Conservation (phyloP, 1,140 invertebrate genomes). For the Hestina assimilis region DNA sequence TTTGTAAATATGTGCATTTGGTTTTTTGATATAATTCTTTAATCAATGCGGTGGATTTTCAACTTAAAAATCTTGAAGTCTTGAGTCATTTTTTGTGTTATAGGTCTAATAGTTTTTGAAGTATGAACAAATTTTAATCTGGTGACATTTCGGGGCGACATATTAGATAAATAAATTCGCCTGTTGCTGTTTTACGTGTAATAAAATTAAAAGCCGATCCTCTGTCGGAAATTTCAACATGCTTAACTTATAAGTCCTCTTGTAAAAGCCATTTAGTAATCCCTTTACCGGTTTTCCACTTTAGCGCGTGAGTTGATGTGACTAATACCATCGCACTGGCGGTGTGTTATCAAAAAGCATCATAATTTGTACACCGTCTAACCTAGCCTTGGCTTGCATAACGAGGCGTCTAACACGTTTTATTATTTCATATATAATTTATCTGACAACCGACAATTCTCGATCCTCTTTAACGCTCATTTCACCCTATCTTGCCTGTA, state of each 20-base stretch:
- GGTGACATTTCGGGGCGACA: too few species aligned
- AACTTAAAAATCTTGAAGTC: too few species aligned
- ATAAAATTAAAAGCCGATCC: not conserved
- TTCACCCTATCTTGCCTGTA: constrained; percentile 58
- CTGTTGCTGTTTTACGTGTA: too few species aligned
- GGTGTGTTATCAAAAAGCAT: constrained; percentile 8
- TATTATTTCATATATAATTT: constrained; percentile 49
- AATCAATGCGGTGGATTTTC: too few species aligned
- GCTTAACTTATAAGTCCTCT: not conserved
- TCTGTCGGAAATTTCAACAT: not conserved
- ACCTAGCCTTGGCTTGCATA: constrained; percentile 36
- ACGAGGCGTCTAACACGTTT: constrained; percentile 53
- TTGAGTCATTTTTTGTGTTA: too few species aligned
- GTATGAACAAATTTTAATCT: too few species aligned
- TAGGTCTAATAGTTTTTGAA: too few species aligned
- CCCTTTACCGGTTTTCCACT: constrained; percentile 10
- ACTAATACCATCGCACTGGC: constrained; percentile 15
- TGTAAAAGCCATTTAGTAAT: constrained; percentile 10
- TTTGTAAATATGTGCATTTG: too few species aligned
- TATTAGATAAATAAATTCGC: too few species aligned
- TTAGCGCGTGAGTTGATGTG: not conserved
- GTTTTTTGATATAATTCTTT: too few species aligned
- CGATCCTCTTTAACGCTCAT: constrained; percentile 60
- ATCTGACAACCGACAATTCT: constrained; percentile 51
- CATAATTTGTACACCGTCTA: constrained; percentile 15